phyloP scores from a whole-genome alignment of 2,797 vertebrate genomes.

The Mus minutoides region DNA sequence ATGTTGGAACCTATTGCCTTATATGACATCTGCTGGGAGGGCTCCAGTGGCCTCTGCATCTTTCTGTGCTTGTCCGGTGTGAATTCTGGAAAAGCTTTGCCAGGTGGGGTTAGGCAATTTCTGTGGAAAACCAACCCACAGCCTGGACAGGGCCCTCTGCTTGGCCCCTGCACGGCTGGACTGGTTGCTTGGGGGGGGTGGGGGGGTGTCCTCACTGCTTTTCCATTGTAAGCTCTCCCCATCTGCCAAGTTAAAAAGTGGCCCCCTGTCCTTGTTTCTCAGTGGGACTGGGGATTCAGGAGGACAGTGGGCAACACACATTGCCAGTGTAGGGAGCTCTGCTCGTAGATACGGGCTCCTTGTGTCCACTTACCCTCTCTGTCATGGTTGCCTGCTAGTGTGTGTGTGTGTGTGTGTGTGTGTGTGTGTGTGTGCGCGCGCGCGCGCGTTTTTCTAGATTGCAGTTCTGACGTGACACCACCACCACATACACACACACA shows the following conservation, averaged over 20 bases:
- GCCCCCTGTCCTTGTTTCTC: not conserved
- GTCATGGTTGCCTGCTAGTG: not conserved
- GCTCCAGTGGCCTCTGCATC: not conserved
- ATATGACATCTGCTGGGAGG: constrained; percentile 65
- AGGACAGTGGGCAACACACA: not conserved
- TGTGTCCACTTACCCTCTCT: not conserved
- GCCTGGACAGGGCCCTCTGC: accelerated
- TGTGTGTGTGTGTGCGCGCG: not conserved
- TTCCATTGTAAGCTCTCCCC: not conserved
- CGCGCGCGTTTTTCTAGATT: constrained; percentile 36
- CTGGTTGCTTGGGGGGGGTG: not conserved
- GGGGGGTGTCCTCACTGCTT: not conserved
- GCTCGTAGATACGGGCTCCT: constrained; percentile 55
- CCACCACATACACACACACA: not conserved
- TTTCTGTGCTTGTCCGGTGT: constrained; percentile 11
- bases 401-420: constrained; percentile 50
- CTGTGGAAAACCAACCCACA: not conserved
- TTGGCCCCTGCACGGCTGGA: not conserved
- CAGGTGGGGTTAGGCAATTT: not conserved
- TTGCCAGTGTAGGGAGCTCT: accelerated
- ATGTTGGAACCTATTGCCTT: constrained; percentile 65
- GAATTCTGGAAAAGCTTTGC: constrained; percentile 38
- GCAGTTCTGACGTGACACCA: constrained; percentile 47
- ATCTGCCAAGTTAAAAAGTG: not conserved
- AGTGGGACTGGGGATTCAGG: not conserved